Evolutionary conservation across 2,797 vertebrate genomes (phyloP).

Genomic region (Crenichthys baileyi): DNA sequence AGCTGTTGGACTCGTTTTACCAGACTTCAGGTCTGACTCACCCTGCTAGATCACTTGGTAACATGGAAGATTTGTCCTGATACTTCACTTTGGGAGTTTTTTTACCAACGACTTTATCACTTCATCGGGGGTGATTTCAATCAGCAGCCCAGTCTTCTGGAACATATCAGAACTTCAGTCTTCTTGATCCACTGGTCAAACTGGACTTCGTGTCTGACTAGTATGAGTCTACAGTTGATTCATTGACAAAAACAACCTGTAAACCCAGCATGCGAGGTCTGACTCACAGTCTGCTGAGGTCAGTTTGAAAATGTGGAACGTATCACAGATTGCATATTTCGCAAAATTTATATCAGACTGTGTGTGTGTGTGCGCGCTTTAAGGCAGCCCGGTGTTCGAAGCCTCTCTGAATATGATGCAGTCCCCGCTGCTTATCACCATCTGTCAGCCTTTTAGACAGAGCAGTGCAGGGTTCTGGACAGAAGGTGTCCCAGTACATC

Average conservation of each 20-base stretch:
- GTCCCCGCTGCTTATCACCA: constrained; percentile 37
- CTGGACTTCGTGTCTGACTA: background rate
- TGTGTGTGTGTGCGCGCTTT: background rate
- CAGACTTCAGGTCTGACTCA: background rate
- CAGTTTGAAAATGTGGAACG: background rate
- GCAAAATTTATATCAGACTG: background rate
- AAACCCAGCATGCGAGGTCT: background rate
- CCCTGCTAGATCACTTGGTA: background rate
- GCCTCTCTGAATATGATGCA: constrained; percentile 24
- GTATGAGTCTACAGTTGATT: no score
- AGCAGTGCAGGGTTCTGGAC: constrained; percentile 20
- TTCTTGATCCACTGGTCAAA: background rate
- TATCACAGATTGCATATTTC: background rate
- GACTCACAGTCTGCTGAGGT: background rate
- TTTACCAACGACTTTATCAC: no score
- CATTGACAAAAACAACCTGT: background rate
- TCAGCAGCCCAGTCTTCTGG: background rate
- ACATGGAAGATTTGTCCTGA: background rate
- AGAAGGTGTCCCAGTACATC: constrained; percentile 14
- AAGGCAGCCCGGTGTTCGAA: background rate
- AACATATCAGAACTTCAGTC: background rate
- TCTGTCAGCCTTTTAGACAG: constrained; percentile 43
- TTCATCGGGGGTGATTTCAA: no score
- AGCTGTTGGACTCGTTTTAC: background rate
- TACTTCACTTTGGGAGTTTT: background rate